phyloP scores from a whole-genome alignment of 2,797 vertebrate species.

The Pelodytes ibericus region DNA sequence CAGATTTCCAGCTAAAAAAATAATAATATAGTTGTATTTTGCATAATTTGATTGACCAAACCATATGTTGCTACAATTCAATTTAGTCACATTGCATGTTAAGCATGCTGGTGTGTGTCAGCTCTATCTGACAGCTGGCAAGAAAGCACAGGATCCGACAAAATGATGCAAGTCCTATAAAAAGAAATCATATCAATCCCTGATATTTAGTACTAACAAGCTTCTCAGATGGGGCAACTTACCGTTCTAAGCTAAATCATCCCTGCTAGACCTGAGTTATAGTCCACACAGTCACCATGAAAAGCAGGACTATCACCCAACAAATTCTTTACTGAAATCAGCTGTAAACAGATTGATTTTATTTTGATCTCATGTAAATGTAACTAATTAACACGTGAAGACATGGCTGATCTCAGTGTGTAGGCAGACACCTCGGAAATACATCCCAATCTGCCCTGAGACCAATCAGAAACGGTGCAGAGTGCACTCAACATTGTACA shows the following conservation, averaged over 20 bases:
- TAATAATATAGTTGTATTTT: slow-evolving; percentile 49
- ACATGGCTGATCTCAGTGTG: too few relatives aligned
- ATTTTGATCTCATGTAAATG: too few relatives aligned
- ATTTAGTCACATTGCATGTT: slow-evolving; percentile 23
- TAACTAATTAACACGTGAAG: too few relatives aligned
- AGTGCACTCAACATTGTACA: too few relatives aligned
- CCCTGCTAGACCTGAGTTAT: background rate
- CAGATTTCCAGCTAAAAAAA: slow-evolving; percentile 14
- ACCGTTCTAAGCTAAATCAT: background rate
- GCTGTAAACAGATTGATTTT: too few relatives aligned
- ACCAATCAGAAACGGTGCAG: too few relatives aligned
- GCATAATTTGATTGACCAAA: slow-evolving; percentile 57
- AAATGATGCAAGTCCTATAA: slow-evolving; percentile 42
- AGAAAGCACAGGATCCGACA: slow-evolving; percentile 21
- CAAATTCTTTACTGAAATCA: too few relatives aligned
- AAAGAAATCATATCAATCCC: slow-evolving; percentile 31
- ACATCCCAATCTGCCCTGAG: too few relatives aligned
- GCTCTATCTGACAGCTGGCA: slow-evolving; percentile 45
- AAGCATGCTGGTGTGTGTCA: slow-evolving; percentile 42
- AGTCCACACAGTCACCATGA: too few relatives aligned
- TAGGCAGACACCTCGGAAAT: too few relatives aligned
- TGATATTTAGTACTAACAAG: slow-evolving; percentile 32
- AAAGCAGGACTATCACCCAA: too few relatives aligned
- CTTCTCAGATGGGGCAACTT: background rate
- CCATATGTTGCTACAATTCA: slow-evolving; percentile 51